Evolutionary conservation across 2,888 invertebrate genomes (phyloP).

Genomic region (Drosophila merina): DNA sequence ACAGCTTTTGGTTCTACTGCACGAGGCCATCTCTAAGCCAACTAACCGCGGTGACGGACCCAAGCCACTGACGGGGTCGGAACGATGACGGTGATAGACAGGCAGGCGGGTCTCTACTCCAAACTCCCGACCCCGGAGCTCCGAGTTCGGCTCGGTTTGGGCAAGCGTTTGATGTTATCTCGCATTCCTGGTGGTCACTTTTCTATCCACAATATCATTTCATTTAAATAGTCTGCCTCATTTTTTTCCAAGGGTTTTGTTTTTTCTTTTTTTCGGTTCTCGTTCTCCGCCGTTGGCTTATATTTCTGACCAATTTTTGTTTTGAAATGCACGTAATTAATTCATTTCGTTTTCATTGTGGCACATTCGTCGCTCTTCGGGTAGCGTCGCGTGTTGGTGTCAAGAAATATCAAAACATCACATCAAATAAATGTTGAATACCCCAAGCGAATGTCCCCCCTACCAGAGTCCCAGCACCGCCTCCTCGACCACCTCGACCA

Average conservation of each 20-base stretch:
- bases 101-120: slow-evolving; percentile 51
- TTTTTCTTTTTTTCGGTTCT: slow-evolving; percentile 27
- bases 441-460: slow-evolving; percentile 50
- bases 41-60: slow-evolving; percentile 59
- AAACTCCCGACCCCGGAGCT: slow-evolving; percentile 28
- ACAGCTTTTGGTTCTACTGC: too few species aligned
- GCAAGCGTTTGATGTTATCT: slow-evolving; percentile 79
- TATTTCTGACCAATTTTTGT: slow-evolving; percentile 50
- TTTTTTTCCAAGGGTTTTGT: slow-evolving; percentile 25
- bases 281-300: slow-evolving; percentile 29
- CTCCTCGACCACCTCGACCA: slow-evolving; percentile 11
- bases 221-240: slow-evolving; percentile 76
- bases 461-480: slow-evolving; percentile 21
- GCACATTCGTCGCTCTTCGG: slow-evolving; percentile 59
- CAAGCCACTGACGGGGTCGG: slow-evolving; percentile 31
- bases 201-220: slow-evolving; percentile 81
- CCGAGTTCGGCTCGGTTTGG: slow-evolving; percentile 39
- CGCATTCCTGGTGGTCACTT: slow-evolving; percentile 81
- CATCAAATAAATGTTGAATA: slow-evolving; percentile 84
- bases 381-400: slow-evolving; percentile 83
- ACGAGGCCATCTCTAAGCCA: slow-evolving; percentile 15
- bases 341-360: slow-evolving; percentile 75
- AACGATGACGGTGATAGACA: slow-evolving; percentile 76
- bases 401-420: slow-evolving; percentile 84
- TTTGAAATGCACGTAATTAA: slow-evolving; percentile 82